Evolutionary conservation across 2,888 invertebrate genomes (phyloP).

Genomic region (Caenorhabditis japonica): DNA sequence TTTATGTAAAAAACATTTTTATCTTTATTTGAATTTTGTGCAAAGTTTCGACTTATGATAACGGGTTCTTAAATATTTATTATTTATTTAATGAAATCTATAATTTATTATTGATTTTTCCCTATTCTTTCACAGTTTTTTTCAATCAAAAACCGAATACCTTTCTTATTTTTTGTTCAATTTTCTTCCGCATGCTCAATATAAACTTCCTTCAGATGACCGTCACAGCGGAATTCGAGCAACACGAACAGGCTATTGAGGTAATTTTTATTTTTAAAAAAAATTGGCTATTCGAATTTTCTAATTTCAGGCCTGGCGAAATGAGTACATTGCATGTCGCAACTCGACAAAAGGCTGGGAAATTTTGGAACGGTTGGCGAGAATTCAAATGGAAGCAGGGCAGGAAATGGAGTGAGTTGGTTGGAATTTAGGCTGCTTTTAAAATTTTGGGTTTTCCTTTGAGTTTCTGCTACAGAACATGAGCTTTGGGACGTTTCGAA

Average conservation of each 20-base stretch:
- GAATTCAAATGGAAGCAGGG: slow-evolving; percentile 13
- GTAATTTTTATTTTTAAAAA: slow-evolving; percentile 2
- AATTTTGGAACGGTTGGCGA: slow-evolving; percentile 27
- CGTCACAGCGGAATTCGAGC: not conserved
- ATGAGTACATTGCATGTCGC: slow-evolving; percentile 29
- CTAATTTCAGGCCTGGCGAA: slow-evolving; percentile 20
- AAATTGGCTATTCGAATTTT: no score
- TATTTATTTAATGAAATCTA: slow-evolving; percentile 1
- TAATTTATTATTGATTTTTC: no score
- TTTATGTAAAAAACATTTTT: no score
- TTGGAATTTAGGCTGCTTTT: no score
- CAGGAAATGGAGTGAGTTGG: slow-evolving; percentile 18
- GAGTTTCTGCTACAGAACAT: no score
- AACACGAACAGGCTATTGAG: slow-evolving; percentile 24
- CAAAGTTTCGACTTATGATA: not conserved
- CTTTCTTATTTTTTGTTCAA: not conserved
- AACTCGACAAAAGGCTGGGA: slow-evolving; percentile 39
- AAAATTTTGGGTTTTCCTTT: no score
- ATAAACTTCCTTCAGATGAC: slow-evolving; percentile 9
- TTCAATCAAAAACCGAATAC: no score
- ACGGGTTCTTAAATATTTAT: slow-evolving; percentile 11
- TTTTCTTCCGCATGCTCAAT: not conserved
- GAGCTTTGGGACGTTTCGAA: no score
- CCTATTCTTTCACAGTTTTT: not conserved
- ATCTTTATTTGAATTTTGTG: not conserved